These are phyloP conservation scores for human DNA, from an alignment of 2,113 vertebrate genomes.

Conservation along the genomic window DNA sequence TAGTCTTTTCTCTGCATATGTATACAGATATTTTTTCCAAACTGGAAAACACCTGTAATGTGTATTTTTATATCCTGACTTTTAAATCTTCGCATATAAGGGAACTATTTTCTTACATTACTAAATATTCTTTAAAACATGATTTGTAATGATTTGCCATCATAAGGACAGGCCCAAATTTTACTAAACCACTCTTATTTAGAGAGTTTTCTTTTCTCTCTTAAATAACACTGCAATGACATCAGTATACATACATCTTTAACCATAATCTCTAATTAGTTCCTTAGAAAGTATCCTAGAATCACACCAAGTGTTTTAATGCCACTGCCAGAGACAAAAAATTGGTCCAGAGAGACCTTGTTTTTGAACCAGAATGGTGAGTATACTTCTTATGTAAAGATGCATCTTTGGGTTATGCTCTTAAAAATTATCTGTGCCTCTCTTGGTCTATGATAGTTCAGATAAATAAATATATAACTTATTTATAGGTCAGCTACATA, in stretches of 20 bases:
- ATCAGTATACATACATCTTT: not conserved
- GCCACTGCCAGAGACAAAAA: not conserved
- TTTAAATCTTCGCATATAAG: not conserved
- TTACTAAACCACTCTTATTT: not conserved
- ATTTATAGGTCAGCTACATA: not conserved
- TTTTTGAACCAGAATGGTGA: not conserved
- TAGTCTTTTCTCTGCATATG: not conserved
- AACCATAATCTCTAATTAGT: not conserved
- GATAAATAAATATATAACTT: not conserved
- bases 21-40: not conserved
- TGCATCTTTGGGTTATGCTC: not conserved
- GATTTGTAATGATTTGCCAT: not conserved
- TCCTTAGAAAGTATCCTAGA: not conserved
- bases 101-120: not conserved
- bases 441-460: not conserved
- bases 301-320: not conserved
- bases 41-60: not conserved
- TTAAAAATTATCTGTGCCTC: conserved; percentile 12
- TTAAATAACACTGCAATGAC: not conserved
- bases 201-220: not conserved
- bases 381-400: not conserved
- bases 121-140: conserved; percentile 8
- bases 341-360: not conserved
- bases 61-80: not conserved
- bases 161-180: not conserved